Evolutionary conservation across 2,797 vertebrate species (phyloP).

Genomic region (Agapornis canus): DNA sequence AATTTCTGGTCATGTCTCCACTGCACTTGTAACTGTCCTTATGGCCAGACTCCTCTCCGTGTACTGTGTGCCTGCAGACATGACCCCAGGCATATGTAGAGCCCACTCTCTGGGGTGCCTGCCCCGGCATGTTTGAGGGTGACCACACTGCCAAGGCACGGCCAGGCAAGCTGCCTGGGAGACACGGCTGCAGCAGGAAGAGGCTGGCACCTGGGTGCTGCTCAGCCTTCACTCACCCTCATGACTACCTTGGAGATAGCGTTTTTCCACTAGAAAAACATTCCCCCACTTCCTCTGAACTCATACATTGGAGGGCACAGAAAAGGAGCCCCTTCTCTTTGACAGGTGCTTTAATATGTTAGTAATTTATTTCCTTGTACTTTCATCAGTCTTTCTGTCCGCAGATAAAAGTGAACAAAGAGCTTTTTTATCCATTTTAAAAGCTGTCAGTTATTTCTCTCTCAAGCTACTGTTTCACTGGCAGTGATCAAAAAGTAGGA

Average conservation of each 20-base stretch:
- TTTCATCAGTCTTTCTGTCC: not conserved
- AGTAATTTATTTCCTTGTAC: not conserved
- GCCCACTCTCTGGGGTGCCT: rapidly evolving
- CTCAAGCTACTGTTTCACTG: not conserved
- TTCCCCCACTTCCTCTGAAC: not conserved
- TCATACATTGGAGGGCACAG: not conserved
- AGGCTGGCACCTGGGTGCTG: not conserved
- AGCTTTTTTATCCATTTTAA: not conserved
- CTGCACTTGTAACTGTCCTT: not conserved
- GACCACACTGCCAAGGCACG: not conserved
- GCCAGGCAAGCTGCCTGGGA: not conserved
- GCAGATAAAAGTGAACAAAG: not conserved
- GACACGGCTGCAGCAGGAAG: rapidly evolving
- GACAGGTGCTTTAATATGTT: not conserved
- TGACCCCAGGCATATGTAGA: not conserved
- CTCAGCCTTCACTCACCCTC: not conserved
- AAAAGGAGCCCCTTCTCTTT: not conserved
- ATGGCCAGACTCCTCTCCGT: not conserved
- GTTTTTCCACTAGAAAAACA: conserved; percentile 8
- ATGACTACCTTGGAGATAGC: not conserved
- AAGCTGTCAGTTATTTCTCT: not conserved
- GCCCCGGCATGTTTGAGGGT: rapidly evolving
- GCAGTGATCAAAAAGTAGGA: not conserved
- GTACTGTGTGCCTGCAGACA: not conserved
- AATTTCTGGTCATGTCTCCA: not conserved